Evolutionary conservation across 2,113 vertebrate genomes (phyloP).

Genomic region (Pterophyllum scalare): DNA sequence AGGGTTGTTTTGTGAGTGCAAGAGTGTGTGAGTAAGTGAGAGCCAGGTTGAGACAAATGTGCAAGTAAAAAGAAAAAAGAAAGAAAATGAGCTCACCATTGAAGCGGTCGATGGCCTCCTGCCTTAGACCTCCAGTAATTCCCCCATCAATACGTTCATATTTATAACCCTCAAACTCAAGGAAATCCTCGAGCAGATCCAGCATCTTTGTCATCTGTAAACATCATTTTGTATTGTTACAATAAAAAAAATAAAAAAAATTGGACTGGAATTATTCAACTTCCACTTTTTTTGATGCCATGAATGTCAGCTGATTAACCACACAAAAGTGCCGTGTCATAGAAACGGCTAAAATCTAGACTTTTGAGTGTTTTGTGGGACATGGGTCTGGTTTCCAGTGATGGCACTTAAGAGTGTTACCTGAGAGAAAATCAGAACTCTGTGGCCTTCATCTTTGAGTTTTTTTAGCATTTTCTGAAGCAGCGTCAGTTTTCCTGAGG

Average conservation of each 20-base stretch:
- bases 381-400: background rate
- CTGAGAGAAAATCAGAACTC: constrained; percentile 98
- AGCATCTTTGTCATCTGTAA: constrained; percentile 98
- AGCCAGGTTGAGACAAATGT: background rate
- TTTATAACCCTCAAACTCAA: constrained; percentile 97
- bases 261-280: background rate
- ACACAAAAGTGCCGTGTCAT: background rate
- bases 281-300: background rate
- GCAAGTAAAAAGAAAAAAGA: fast-evolving
- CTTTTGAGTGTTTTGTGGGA: background rate
- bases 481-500: constrained; percentile 95
- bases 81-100: constrained; percentile 88
- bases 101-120: constrained; percentile 98
- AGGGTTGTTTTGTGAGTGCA: constrained; percentile 8
- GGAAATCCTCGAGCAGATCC: constrained; percentile 95
- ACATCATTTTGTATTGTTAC: background rate
- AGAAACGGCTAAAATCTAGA: background rate
- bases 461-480: constrained; percentile 98
- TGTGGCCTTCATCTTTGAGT: constrained; percentile 92
- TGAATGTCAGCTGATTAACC: background rate
- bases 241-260: background rate
- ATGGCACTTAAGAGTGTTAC: constrained; percentile 67
- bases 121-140: constrained; percentile 93
- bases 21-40: background rate
- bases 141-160: constrained; percentile 96